These are phyloP conservation scores for Psammodynastes pulverulentus DNA, from an alignment of 2,113 vertebrate genomes.

Conservation along the genomic window DNA sequence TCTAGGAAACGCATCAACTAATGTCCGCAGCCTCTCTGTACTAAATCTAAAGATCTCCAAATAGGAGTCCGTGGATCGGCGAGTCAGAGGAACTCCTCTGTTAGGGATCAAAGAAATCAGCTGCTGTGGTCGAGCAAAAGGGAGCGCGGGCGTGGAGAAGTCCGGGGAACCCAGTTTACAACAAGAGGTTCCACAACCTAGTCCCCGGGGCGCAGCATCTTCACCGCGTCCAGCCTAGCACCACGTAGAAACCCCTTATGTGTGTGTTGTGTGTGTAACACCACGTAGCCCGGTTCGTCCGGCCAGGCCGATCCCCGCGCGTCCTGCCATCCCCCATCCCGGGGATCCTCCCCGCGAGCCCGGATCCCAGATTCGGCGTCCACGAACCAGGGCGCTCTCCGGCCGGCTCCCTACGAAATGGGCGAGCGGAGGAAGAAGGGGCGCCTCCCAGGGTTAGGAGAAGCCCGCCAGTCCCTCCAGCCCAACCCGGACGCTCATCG, in stretches of 20 bases:
- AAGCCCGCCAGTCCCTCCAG: constrained; percentile 5
- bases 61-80: not conserved
- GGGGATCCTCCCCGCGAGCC: not conserved
- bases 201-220: not conserved
- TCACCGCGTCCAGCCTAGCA: not conserved
- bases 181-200: not conserved
- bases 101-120: not conserved
- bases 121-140: not conserved
- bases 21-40: not conserved
- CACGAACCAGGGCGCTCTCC: not conserved
- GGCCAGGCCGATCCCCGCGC: not conserved
- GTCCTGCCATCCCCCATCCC: not conserved
- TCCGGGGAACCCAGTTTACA: no score
- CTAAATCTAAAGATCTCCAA: not conserved
- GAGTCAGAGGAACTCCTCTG: not conserved
- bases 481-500: constrained; percentile 52
- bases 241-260: not conserved
- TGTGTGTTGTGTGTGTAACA: not conserved
- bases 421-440: not conserved
- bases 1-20: not conserved
- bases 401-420: not conserved
- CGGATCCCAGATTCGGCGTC: not conserved
- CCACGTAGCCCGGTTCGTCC: not conserved
- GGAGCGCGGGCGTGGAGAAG: not conserved
- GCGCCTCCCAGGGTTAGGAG: not conserved